Evolutionary conservation across 2,888 invertebrate species (phyloP), one percentile per base, ranked within the genome.

Genomic region (Eilema sororculum): DNA sequence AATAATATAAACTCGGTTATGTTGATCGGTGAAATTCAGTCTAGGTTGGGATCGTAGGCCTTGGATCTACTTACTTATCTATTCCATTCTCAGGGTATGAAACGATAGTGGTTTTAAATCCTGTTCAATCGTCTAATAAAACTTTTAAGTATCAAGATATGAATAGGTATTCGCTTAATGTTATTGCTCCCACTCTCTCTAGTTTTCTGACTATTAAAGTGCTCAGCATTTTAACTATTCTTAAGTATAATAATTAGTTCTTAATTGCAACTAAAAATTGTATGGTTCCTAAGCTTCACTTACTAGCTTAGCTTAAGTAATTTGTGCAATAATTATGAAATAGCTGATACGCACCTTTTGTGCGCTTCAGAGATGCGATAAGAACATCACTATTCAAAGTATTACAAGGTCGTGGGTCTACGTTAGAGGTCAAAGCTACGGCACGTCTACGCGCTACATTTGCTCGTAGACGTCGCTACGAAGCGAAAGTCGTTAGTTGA

Each of bases 341-440:
- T 22, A 33, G 30, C 24, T 61, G 52, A 60, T 37, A 67, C n/a
- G n/a, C n/a, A 13, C 8, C 8, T 63, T 12, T 30, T 13, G 37
- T 24, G 41, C 41, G 20, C 20, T 60, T 60, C 46, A 52, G 41
- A 46, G 13, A 30, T 46, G 46, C 41, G 10, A 30, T 33, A 37
- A 67, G 41, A 60, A 41, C 16, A 67, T 46, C 13, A 52, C 25
- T 62, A 81, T 74, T 60, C 63, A 68, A 56, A 70, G 28, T 57
- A 76, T 65, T 52, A 73, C 80, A 84, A 86, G 83, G 86, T 82
- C 80, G 78, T 68, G 71, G 72, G 71, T 80, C 87, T 88, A 86
- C 88, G 87, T 60, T 79, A 71, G 87, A 87, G 91, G 91, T 89
- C 89, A 88, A 75, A 80, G 90, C 92, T 93, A 93, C 92, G 89